Evolutionary conservation across 1,140 invertebrate genomes (phyloP).

Genomic region (Zeugodacus cucurbitae): DNA sequence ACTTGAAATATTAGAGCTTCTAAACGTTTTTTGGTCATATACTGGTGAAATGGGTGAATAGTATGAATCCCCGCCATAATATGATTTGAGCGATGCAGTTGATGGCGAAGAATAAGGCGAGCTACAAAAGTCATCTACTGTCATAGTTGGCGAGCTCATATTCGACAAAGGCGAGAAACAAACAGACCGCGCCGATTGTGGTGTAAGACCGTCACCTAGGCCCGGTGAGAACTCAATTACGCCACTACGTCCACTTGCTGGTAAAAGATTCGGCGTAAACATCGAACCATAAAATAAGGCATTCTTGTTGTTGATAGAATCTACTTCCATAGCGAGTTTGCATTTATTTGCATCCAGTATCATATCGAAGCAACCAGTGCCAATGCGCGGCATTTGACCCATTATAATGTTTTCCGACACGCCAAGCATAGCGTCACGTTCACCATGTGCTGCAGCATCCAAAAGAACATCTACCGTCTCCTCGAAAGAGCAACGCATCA

Average conservation of each 20-base stretch:
- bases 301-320: constrained; percentile 87
- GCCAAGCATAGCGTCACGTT: constrained; percentile 95
- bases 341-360: constrained; percentile 97
- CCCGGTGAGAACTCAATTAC: constrained; percentile 5
- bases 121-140: constrained; percentile 73
- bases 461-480: constrained; percentile 96
- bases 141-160: constrained; percentile 85
- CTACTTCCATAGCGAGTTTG: constrained; percentile 96
- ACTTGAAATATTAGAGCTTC: background rate
- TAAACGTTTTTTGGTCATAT: constrained; percentile 60
- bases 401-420: constrained; percentile 99
- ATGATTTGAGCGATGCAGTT: constrained; percentile 76
- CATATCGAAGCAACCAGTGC: constrained; percentile 96
- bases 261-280: constrained; percentile 66
- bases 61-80: constrained; percentile 65
- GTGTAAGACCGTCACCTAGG: background rate
- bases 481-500: constrained; percentile 95
- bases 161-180: constrained; percentile 93
- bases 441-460: constrained; percentile 95
- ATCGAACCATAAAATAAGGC: constrained; percentile 85
- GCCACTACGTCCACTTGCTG: background rate
- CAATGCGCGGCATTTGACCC: constrained; percentile 95
- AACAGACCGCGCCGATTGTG: constrained; percentile 13
- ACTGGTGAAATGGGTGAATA: constrained; percentile 82
- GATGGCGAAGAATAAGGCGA: constrained; percentile 80